Evolutionary conservation across 2,888 invertebrate genomes (phyloP).

Genomic region (Papilio elwesi): DNA sequence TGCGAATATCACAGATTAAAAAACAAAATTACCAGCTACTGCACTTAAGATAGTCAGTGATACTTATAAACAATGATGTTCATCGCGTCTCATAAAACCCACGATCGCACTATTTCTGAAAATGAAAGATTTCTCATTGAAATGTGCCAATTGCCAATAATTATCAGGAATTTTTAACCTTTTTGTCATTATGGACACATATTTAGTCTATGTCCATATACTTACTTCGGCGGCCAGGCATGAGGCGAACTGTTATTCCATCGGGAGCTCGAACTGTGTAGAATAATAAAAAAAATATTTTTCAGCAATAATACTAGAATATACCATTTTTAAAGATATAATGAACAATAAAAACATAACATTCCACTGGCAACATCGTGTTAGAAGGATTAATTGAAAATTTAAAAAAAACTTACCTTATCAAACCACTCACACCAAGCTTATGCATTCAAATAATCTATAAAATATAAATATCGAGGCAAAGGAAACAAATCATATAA

Average conservation of each 20-base stretch:
- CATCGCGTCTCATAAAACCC: conserved; percentile 84
- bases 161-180: conserved; percentile 21
- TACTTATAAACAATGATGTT: conserved; percentile 48
- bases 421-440: conserved; percentile 37
- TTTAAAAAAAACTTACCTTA: conserved; percentile 62
- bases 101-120: conserved; percentile 91
- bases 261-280: conserved; percentile 77
- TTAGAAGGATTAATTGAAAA: conserved; percentile 55
- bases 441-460: conserved; percentile 40
- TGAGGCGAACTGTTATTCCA: conserved; percentile 79
- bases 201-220: conserved; percentile 58
- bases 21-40: conserved; percentile 65
- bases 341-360: conserved; percentile 43
- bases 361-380: conserved; percentile 65
- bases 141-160: conserved; percentile 50
- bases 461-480: conserved; percentile 35
- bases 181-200: too few relatives aligned
- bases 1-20: conserved; percentile 82
- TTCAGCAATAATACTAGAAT: conserved; percentile 38
- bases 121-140: conserved; percentile 59
- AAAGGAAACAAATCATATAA: conserved; percentile 42
- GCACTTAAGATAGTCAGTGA: conserved; percentile 73
- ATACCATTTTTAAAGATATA: conserved; percentile 10
- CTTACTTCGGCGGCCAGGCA: conserved; percentile 83
- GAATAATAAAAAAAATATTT: conserved; percentile 46